Percentiles rank a stretch among this genome's conserved stretches.
Conservation (phyloP, 2,797 vertebrate genomes). For the Sebastiscus tertius region DNA sequence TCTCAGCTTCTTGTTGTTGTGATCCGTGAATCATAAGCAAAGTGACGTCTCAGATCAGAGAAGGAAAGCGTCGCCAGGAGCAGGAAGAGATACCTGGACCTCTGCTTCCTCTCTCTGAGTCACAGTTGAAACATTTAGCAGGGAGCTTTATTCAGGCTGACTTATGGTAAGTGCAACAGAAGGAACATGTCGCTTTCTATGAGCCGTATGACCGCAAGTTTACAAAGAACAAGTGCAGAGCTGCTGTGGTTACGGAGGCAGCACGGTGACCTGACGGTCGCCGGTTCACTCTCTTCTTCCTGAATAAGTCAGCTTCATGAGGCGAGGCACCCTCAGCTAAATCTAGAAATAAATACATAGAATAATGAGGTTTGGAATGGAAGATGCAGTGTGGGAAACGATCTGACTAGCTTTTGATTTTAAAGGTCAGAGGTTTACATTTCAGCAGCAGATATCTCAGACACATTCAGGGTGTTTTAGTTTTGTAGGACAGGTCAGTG, state of each 20-base stretch:
- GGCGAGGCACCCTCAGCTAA: too few species aligned
- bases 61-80: background rate
- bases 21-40: background rate
- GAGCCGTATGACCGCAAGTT: background rate
- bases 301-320: too few species aligned
- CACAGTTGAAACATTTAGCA: conserved; percentile 6
- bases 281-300: too few species aligned
- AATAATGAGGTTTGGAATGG: background rate
- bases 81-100: background rate
- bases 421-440: background rate
- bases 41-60: background rate
- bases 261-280: too few species aligned
- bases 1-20: background rate
- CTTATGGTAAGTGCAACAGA: background rate
- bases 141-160: background rate
- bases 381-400: background rate
- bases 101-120: background rate
- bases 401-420: background rate
- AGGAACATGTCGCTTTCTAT: conserved; percentile 5
- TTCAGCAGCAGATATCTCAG: too few species aligned
- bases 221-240: too few species aligned
- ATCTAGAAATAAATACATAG: background rate
- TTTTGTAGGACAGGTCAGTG: background rate
- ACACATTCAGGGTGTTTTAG: background rate
- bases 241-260: too few species aligned